Evolutionary conservation across 2,888 invertebrate genomes (phyloP).

Genomic region (Nemoura dubitans): DNA sequence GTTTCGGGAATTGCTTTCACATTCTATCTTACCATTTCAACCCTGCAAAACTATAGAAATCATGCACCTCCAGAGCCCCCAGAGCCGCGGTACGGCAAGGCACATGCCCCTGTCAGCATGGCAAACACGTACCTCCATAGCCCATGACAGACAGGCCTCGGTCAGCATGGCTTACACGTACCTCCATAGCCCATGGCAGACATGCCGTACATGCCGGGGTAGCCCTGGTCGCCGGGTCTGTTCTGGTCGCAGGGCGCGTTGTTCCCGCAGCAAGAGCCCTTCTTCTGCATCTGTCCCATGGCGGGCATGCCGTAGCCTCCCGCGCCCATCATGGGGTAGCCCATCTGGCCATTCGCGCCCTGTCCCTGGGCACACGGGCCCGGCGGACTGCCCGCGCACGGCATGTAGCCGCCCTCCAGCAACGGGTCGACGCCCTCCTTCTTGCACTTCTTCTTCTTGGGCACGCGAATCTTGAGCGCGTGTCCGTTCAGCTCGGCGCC

Average conservation of each 20-base stretch:
- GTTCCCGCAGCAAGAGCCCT: neutral
- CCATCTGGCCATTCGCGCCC: neutral
- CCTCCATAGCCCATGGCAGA: neutral
- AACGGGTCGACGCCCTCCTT: conserved; percentile 59
- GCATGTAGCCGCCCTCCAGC: conserved; percentile 21
- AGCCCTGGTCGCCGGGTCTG: neutral
- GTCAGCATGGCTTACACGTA: neutral
- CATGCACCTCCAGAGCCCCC: no score
- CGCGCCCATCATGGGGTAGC: neutral
- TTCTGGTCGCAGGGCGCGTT: neutral
- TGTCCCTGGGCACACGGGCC: neutral
- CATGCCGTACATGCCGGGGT: neutral
- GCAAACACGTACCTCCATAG: no score
- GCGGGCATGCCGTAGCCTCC: neutral
- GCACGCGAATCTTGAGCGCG: conserved; percentile 71
- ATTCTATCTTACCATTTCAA: no score
- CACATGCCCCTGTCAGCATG: no score
- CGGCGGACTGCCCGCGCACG: conserved; percentile 19
- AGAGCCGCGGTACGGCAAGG: no score
- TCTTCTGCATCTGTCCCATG: neutral
- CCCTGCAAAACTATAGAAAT: no score
- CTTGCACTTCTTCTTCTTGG: conserved; percentile 65
- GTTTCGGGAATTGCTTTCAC: no score
- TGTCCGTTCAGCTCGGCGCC: conserved; percentile 73
- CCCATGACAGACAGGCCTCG: no score